phyloP scores from a whole-genome alignment of 2,888 invertebrate species.

The Drosophila differens region DNA sequence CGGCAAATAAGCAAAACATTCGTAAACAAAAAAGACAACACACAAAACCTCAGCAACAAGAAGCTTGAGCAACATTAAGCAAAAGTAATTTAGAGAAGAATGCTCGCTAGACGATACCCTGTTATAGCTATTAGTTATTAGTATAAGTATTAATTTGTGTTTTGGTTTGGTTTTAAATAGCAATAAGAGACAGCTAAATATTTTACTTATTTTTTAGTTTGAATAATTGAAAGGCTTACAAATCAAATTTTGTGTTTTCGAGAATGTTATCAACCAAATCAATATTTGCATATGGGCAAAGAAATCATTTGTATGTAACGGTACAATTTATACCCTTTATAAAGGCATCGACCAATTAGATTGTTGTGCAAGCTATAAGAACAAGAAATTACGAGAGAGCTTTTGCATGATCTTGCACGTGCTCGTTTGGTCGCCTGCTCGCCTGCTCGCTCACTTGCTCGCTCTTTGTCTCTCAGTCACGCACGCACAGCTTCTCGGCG shows the following conservation, averaged over 20 bases:
- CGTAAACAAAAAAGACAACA: constrained; percentile 36
- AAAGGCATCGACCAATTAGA: background rate
- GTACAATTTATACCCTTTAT: background rate
- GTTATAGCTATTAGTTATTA: background rate
- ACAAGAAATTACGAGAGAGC: constrained; percentile 13
- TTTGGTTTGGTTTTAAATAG: background rate
- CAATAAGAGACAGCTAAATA: background rate
- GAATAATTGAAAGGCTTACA: background rate
- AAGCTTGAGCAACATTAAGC: constrained; percentile 31
- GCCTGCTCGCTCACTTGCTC: constrained; percentile 2
- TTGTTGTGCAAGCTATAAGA: constrained; percentile 15
- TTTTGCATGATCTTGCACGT: constrained; percentile 62
- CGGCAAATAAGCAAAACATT: constrained; percentile 50
- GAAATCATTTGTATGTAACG: background rate
- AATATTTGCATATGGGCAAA: background rate
- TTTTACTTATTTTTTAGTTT: background rate
- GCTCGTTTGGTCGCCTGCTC: constrained; percentile 21
- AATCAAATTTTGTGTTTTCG: background rate
- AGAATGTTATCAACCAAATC: background rate
- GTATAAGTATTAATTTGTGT: background rate
- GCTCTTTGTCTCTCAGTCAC: constrained; percentile 14
- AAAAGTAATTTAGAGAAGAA: background rate
- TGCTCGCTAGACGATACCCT: constrained; percentile 14
- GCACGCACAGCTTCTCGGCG: constrained; percentile 46
- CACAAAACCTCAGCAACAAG: constrained; percentile 31